Base-by-base conservation (phyloP, 2,797 vertebrate genomes). In the Cossypha caffra region DNA sequence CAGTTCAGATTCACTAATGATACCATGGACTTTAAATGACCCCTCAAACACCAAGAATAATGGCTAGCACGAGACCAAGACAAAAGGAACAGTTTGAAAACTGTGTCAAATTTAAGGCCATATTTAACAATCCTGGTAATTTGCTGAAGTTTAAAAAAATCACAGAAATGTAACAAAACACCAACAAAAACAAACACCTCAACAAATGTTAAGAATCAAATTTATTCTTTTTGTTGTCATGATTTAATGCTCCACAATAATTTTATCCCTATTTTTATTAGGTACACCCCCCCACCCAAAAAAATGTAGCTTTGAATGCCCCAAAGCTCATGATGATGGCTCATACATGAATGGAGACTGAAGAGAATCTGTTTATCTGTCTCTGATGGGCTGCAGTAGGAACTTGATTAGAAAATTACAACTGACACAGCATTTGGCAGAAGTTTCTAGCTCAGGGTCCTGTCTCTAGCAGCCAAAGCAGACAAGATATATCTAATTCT, bases 361-460 rank as follows among this genome's bases (percentile, higher is more conserved):
- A 74, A 29, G 40, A 68, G 35, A 83, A 54, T 28, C 50, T 26
- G n/a, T 52, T 82, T 63, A 14, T 73, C 54, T 35, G 52, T 45
- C 66, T 84, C 87, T 40, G 43, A 69, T 43, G 55, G 57, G 43
- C 61, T 80, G 48, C 61, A 77, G 43, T n/a, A 59, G 31, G 52
- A 94, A 31, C 68, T 74, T 45, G 40, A 86, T 76, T n/a, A 73
- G 78, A 89, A 93, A 91, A 89, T 58, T 73, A 63, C 25, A 54
- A n/a, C 58, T 50, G 74, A 72, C 47, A 68, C 35, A 24, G 7
- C 1, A 2, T 29, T 38, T 77, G 45, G 47, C 47, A 78, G 62
- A 94, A 78, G 24, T 52, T 94, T 77, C 76, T 62, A 79, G 54
- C 37, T 77, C 48, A 1, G 48, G 20, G 25, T 86, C 25, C 38